Percentiles rank a stretch among this genome's conserved stretches.
Conservation (phyloP, 2,113 vertebrate genomes). For the Climacteris rufus region DNA sequence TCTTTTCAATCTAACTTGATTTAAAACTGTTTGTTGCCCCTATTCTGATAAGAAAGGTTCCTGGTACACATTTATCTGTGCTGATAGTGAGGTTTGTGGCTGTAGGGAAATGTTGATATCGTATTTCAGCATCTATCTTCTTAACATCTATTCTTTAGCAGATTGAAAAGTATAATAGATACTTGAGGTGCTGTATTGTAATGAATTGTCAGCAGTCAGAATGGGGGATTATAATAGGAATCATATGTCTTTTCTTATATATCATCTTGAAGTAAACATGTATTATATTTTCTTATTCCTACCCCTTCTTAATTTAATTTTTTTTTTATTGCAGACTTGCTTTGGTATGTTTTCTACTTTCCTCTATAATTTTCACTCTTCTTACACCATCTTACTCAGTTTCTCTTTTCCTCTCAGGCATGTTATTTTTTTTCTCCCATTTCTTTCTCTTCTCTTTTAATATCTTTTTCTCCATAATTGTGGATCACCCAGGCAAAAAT, state of each 20-base stretch:
- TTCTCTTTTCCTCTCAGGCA: neutral
- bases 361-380: neutral
- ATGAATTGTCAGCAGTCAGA: neutral
- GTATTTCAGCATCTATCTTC: slow-evolving; percentile 17
- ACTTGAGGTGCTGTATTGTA: neutral
- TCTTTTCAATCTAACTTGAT: slow-evolving; percentile 28
- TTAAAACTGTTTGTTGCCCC: slow-evolving; percentile 34
- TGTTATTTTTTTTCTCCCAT: neutral
- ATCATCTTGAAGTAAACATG: neutral
- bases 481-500: neutral
- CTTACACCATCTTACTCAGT: neutral
- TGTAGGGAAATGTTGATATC: slow-evolving; percentile 52
- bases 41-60: slow-evolving; percentile 57
- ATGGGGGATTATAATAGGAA: neutral
- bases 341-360: slow-evolving; percentile 5
- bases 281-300: neutral
- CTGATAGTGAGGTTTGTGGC: slow-evolving; percentile 22
- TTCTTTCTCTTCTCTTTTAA: neutral
- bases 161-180: slow-evolving; percentile 14
- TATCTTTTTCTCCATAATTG: neutral
- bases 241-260: neutral
- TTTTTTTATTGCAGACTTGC: neutral
- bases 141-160: slow-evolving; percentile 32
- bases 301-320: neutral
- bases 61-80: slow-evolving; percentile 47